Evolutionary conservation across 2,797 vertebrate species (phyloP).

Genomic region (Psittacula echo): DNA sequence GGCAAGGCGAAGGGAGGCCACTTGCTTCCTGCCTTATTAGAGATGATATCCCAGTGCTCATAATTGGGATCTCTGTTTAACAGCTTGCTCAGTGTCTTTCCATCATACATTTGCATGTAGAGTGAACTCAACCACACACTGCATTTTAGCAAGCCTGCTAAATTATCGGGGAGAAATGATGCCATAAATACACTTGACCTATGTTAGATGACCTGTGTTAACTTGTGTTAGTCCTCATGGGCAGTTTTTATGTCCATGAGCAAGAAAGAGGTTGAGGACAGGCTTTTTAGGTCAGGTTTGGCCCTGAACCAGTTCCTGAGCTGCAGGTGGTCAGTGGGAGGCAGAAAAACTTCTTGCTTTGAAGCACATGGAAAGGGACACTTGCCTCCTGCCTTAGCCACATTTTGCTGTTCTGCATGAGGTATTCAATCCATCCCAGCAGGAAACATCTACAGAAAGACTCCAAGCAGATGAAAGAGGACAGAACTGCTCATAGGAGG

Average conservation of each 20-base stretch:
- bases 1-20: not conserved
- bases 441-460: not conserved
- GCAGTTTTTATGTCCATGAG: not conserved
- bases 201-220: not conserved
- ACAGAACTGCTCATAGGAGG: not conserved
- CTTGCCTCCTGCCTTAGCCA: not conserved
- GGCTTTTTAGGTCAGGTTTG: not conserved
- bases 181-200: not conserved
- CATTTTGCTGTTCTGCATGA: not conserved
- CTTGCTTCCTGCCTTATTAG: slow-evolving; percentile 12
- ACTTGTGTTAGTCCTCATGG: not conserved
- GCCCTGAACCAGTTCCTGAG: not conserved
- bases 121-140: not conserved
- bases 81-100: not conserved
- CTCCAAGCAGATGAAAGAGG: not conserved
- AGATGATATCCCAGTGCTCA: not conserved
- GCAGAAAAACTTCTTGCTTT: not conserved
- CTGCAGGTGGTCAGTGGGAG: not conserved
- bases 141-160: not conserved
- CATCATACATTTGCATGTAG: fast-evolving
- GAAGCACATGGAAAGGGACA: not conserved
- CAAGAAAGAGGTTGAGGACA: not conserved
- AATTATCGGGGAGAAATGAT: not conserved
- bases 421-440: not conserved
- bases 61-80: not conserved